Conservation (phyloP, 2,888 invertebrate genomes). For the Microctonus hyperodae region DNA sequence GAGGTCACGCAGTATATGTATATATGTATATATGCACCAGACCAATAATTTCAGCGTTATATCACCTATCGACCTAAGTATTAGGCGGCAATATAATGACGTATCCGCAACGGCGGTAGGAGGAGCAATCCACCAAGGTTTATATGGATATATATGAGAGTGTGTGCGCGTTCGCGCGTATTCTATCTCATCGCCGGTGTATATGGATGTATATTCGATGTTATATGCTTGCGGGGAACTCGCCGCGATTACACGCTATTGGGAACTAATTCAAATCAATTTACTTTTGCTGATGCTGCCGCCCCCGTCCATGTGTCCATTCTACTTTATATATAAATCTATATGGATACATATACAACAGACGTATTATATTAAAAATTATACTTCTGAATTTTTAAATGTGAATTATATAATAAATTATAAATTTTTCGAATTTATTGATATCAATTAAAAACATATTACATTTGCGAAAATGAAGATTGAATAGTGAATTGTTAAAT, state of each 20-base stretch:
- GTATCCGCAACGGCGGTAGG: slow-evolving; percentile 44
- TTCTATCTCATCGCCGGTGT: slow-evolving; percentile 20
- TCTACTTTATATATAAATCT: neutral
- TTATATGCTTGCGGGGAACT: slow-evolving; percentile 35
- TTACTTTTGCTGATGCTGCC: slow-evolving; percentile 43
- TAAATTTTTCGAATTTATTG: slow-evolving; percentile 2
- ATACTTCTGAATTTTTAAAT: neutral
- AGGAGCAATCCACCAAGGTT: slow-evolving; percentile 30
- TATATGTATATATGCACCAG: slow-evolving; percentile 24
- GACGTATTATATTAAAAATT: no score
- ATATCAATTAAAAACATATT: no score
- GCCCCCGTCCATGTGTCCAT: slow-evolving; percentile 25
- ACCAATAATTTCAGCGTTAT: slow-evolving; percentile 57
- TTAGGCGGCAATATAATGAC: slow-evolving; percentile 62
- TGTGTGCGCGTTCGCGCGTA: slow-evolving; percentile 9
- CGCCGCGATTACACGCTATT: slow-evolving; percentile 59
- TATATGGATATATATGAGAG: slow-evolving; percentile 5
- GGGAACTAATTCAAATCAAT: slow-evolving; percentile 63
- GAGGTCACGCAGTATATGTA: slow-evolving; percentile 44
- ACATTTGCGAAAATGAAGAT: no score
- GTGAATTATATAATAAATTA: neutral
- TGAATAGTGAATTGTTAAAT: no score
- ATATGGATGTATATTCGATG: slow-evolving; percentile 7
- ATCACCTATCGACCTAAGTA: slow-evolving; percentile 62
- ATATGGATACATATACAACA: neutral